phyloP scores from a whole-genome alignment of 2,797 vertebrate species.

The Pseudochromis fuscus region DNA sequence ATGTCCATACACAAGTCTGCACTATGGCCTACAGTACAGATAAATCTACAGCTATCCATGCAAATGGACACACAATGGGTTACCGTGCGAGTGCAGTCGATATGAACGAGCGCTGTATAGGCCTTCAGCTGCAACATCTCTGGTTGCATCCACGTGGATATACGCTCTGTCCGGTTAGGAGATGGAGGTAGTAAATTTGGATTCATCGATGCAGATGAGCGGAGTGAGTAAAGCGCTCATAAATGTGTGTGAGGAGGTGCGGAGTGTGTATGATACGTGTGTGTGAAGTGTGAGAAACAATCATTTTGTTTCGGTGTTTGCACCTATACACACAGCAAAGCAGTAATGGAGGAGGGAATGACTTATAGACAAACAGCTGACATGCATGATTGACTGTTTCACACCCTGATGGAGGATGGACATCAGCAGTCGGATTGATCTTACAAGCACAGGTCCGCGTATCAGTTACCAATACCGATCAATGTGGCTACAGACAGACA shows the following conservation, averaged over 20 bases:
- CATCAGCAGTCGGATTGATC: slow-evolving; percentile 64
- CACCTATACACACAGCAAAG: slow-evolving; percentile 27
- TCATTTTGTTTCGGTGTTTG: slow-evolving; percentile 25
- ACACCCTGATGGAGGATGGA: slow-evolving; percentile 57
- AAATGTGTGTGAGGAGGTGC: slow-evolving; percentile 43
- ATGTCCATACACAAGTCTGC: slow-evolving; percentile 76
- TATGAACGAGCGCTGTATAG: slow-evolving; percentile 53
- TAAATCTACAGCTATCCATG: slow-evolving; percentile 77
- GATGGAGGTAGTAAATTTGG: slow-evolving; percentile 59
- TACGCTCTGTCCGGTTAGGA: slow-evolving; percentile 34
- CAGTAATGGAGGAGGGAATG: slow-evolving; percentile 36
- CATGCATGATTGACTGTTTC: slow-evolving; percentile 69
- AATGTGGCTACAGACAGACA: slow-evolving; percentile 46
- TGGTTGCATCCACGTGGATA: slow-evolving; percentile 44
- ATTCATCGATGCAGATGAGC: slow-evolving; percentile 49
- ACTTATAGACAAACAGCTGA: slow-evolving; percentile 60
- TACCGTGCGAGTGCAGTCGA: slow-evolving; percentile 53
- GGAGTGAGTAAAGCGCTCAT: slow-evolving; percentile 59
- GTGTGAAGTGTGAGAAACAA: slow-evolving; percentile 39
- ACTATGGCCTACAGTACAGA: slow-evolving; percentile 70
- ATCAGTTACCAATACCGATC: slow-evolving; percentile 74
- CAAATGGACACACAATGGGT: slow-evolving; percentile 79
- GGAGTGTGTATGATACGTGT: slow-evolving; percentile 25
- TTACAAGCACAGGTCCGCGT: slow-evolving; percentile 61
- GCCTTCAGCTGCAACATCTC: slow-evolving; percentile 43